phyloP scores from a whole-genome alignment of 2,113 vertebrate genomes.

The Syrrhaptes paradoxus region DNA sequence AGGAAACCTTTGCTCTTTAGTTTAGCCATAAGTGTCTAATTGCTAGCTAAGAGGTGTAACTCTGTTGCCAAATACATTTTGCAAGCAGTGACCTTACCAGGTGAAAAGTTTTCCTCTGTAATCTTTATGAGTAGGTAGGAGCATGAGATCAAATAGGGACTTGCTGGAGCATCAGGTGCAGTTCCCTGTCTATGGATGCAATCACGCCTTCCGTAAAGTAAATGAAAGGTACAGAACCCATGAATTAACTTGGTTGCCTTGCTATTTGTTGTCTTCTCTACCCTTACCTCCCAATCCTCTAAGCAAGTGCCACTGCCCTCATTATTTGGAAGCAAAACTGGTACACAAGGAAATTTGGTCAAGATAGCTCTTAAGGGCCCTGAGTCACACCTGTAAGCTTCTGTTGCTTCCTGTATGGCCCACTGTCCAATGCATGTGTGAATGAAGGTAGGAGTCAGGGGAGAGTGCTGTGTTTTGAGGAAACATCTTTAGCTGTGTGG shows the following conservation, averaged over 20 bases:
- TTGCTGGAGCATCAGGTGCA: not conserved
- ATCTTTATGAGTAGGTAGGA: not conserved
- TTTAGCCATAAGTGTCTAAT: slow-evolving; percentile 18
- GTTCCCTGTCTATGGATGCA: not conserved
- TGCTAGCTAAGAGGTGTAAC: slow-evolving; percentile 9
- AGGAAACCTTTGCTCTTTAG: slow-evolving; percentile 12
- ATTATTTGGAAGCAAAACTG: not conserved
- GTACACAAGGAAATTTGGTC: not conserved
- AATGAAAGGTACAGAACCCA: not conserved
- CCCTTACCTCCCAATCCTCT: fast-evolving
- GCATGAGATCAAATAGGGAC: not conserved
- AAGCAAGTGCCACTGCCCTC: not conserved
- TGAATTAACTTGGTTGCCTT: not conserved
- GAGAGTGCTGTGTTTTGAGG: not conserved
- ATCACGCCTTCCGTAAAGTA: not conserved
- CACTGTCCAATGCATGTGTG: not conserved
- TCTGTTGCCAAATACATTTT: slow-evolving; percentile 33
- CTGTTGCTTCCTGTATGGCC: not conserved
- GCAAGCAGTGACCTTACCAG: slow-evolving; percentile 4
- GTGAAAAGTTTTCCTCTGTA: not conserved
- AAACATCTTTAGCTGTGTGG: not conserved
- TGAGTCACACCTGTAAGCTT: not conserved
- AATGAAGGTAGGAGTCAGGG: not conserved
- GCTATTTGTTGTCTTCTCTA: not conserved
- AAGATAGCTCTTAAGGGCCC: not conserved